phyloP scores from a whole-genome alignment of 2,888 invertebrate species.

The Rotaria magnacalcarata region DNA sequence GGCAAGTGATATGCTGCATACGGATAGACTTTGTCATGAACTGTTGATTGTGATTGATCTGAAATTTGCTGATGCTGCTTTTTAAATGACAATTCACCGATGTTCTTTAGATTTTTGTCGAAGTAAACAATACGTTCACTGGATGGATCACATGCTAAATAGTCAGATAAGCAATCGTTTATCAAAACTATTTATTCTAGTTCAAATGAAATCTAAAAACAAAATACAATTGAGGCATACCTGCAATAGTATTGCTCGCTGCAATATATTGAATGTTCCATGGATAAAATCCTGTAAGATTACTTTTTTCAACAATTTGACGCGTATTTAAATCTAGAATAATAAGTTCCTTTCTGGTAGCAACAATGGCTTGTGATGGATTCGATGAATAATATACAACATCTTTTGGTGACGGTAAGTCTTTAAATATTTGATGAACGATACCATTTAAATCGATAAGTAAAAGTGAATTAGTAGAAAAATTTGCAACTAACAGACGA shows the following conservation, averaged over 20 bases:
- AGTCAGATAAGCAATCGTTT: too few species aligned
- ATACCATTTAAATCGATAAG: not conserved
- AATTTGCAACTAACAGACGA: constrained; percentile 6
- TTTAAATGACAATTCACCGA: not conserved
- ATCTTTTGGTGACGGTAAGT: not conserved
- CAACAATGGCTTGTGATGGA: not conserved
- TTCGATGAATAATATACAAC: not conserved
- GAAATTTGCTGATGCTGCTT: not conserved
- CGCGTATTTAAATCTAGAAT: not conserved
- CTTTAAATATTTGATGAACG: not conserved
- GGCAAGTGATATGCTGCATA: not conserved
- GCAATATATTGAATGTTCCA: not conserved
- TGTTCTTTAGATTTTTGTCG: not conserved
- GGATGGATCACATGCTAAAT: constrained; percentile 7
- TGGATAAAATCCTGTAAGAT: not conserved
- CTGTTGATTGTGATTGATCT: not conserved
- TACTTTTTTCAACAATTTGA: not conserved
- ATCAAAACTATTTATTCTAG: too few species aligned
- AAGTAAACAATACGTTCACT: not conserved
- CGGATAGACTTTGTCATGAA: not conserved
- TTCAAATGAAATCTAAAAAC: not conserved
- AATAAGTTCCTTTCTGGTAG: not conserved
- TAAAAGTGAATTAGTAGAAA: not conserved
- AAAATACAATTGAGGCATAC: not conserved
- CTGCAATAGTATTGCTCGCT: not conserved